These are phyloP conservation scores for Papilio dardanus DNA, from an alignment of 1,140 invertebrate genomes.

Conservation along the genomic window DNA sequence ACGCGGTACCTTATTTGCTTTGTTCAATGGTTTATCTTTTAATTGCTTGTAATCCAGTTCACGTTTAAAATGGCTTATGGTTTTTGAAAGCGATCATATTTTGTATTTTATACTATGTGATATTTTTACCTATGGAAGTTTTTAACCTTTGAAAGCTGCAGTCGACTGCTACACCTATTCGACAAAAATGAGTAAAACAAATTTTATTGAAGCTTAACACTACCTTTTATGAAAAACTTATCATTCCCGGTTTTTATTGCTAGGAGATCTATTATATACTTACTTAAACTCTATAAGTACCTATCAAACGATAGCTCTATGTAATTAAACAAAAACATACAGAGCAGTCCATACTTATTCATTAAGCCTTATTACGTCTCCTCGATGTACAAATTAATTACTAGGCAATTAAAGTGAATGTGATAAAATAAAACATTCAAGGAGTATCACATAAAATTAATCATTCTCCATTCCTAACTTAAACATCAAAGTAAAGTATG, in stretches of 20 bases:
- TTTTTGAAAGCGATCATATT: not conserved
- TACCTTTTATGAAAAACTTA: not conserved
- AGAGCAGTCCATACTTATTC: not conserved
- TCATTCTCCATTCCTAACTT: not conserved
- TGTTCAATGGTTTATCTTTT: slow-evolving; percentile 6
- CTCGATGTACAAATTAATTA: slow-evolving; percentile 27
- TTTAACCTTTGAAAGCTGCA: not conserved
- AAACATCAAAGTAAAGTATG: slow-evolving; percentile 22
- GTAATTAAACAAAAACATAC: not conserved
- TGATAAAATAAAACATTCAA: slow-evolving; percentile 29
- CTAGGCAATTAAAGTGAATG: slow-evolving; percentile 12
- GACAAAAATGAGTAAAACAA: no score
- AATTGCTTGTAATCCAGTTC: not conserved
- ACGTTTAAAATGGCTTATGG: not conserved
- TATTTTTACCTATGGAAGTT: not conserved
- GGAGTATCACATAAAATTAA: slow-evolving; percentile 20
- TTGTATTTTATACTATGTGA: not conserved
- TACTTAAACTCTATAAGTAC: no score
- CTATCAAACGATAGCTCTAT: not conserved
- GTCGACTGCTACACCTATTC: no score
- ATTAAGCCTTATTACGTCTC: not conserved
- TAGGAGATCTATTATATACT: not conserved
- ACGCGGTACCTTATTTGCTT: slow-evolving; percentile 19
- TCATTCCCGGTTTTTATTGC: not conserved
- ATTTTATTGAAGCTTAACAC: no score